phyloP scores from a whole-genome alignment of 2,888 invertebrate genomes.

The Syritta pipiens region DNA sequence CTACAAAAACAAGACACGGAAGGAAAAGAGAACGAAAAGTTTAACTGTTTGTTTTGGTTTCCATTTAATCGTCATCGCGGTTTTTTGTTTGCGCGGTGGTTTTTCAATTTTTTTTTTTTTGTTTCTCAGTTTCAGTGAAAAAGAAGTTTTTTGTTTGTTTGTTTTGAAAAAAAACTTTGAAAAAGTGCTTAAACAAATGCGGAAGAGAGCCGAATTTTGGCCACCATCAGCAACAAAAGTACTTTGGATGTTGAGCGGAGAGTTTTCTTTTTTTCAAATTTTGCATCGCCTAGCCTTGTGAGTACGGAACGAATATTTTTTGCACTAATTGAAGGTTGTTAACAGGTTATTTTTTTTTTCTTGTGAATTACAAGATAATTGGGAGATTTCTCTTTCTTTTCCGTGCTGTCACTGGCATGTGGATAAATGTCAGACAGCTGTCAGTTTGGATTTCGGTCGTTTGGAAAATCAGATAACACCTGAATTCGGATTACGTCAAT shows the following conservation, averaged over 20 bases:
- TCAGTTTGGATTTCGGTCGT: background rate
- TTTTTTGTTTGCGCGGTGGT: conserved; percentile 1
- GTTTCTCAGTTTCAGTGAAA: conserved; percentile 49
- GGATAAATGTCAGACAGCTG: conserved; percentile 3
- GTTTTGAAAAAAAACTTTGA: conserved; percentile 12
- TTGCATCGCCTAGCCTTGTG: conserved; percentile 44
- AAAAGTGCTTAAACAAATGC: conserved; percentile 47
- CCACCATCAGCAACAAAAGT: conserved; percentile 37
- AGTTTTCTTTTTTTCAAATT: background rate
- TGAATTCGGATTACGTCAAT: background rate
- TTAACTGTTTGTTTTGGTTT: conserved; percentile 58
- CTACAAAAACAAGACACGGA: conserved; percentile 24
- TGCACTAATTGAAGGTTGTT: conserved; percentile 37
- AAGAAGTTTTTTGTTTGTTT: conserved; percentile 11
- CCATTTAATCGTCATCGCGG: conserved; percentile 21
- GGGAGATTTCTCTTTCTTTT: background rate
- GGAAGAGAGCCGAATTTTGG: conserved; percentile 43
- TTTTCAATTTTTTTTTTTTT: conserved; percentile 29
- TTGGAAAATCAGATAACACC: background rate
- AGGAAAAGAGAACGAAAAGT: conserved; percentile 27
- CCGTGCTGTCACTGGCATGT: conserved; percentile 5
- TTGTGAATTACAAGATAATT: background rate
- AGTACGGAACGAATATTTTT: conserved; percentile 28
- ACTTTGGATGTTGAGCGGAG: conserved; percentile 28
- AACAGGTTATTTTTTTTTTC: background rate